phyloP scores from a whole-genome alignment of 2,113 vertebrate genomes.

The Amphilophus citrinellus region DNA sequence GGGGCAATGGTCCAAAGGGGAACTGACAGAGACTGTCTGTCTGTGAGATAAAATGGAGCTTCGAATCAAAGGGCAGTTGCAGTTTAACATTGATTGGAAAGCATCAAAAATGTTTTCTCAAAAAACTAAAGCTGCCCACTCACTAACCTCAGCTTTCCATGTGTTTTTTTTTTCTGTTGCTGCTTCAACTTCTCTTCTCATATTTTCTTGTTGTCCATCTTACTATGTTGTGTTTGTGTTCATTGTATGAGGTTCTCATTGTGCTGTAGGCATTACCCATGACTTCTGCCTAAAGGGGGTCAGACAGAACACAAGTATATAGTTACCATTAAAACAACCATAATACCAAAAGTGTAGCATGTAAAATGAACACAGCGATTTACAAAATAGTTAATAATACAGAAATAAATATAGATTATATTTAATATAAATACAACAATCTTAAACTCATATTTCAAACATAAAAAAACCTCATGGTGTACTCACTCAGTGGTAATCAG shows the following conservation, averaged over 20 bases:
- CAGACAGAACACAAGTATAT: neutral
- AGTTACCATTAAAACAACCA: neutral
- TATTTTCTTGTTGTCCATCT: neutral
- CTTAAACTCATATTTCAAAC: neutral
- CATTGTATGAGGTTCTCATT: neutral
- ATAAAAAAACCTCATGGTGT: neutral
- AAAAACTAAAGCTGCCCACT: conserved; percentile 3
- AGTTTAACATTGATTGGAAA: conserved; percentile 45
- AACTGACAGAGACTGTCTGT: conserved; percentile 37
- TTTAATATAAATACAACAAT: neutral
- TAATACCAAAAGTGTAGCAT: neutral
- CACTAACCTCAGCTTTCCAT: conserved; percentile 1
- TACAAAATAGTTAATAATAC: neutral
- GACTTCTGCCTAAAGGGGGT: neutral
- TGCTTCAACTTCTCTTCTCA: neutral
- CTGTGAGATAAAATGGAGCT: conserved; percentile 45
- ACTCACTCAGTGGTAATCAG: too few relatives aligned
- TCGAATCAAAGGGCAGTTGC: conserved; percentile 18
- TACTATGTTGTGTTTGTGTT: neutral
- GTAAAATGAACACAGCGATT: neutral
- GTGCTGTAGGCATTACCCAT: neutral
- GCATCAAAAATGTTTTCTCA: conserved; percentile 3
- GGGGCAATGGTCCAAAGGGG: conserved; percentile 49
- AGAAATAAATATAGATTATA: neutral
- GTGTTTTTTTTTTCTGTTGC: neutral